Evolutionary conservation across 2,797 vertebrate species (phyloP).

Genomic region (Girardinus metallicus): DNA sequence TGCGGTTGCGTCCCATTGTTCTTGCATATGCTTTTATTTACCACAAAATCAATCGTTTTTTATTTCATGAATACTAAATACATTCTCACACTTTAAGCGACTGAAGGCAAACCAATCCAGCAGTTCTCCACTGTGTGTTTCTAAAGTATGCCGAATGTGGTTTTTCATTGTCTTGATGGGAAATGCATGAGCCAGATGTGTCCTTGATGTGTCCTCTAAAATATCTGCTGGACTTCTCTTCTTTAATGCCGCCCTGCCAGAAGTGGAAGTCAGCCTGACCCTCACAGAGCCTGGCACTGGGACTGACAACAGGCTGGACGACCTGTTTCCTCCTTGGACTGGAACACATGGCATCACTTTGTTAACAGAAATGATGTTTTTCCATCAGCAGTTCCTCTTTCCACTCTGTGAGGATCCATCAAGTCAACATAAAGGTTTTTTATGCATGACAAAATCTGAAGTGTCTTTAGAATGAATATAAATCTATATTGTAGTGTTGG

Average conservation of each 20-base stretch:
- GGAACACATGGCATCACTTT: neutral
- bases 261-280: neutral
- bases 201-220: neutral
- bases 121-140: neutral
- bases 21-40: neutral
- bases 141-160: neutral
- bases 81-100: neutral
- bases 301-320: neutral
- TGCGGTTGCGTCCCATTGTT: neutral
- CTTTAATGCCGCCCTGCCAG: neutral
- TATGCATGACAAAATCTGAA: neutral
- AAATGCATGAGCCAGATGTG: neutral
- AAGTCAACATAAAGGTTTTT: neutral
- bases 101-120: neutral
- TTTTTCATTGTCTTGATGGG: neutral
- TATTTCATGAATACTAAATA: neutral
- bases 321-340: neutral
- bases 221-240: neutral
- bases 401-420: neutral
- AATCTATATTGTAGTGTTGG: neutral
- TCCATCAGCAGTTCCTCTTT: neutral
- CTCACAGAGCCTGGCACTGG: neutral
- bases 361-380: neutral
- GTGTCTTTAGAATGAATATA: neutral
- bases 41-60: neutral